Evolutionary conservation across 1,140 invertebrate species (phyloP).

Genomic region (Plutomurus gul): DNA sequence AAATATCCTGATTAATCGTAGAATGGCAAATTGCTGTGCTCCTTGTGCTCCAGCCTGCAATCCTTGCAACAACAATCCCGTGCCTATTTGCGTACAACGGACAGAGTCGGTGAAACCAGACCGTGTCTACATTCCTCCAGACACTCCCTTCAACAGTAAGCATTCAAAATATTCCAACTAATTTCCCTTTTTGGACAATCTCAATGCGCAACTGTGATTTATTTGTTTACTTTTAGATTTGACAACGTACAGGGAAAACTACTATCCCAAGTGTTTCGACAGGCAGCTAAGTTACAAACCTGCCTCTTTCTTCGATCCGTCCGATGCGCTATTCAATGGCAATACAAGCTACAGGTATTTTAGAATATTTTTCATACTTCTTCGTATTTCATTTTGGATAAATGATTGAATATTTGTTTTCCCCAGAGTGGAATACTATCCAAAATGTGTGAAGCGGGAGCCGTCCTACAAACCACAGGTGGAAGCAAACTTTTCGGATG

Average conservation of each 20-base stretch:
- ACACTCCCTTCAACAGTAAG: not conserved
- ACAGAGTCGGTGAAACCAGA: constrained; percentile 20
- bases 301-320: constrained; percentile 27
- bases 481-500: not conserved
- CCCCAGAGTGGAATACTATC: constrained; percentile 21
- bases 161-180: not conserved
- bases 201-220: not conserved
- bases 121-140: constrained; percentile 2
- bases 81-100: constrained; percentile 36
- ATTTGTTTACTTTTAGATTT: constrained; percentile 6
- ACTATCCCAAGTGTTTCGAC: constrained; percentile 38
- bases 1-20: too few species aligned
- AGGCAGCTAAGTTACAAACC: constrained; percentile 38
- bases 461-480: constrained; percentile 11
- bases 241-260: constrained; percentile 44
- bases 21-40: too few species aligned
- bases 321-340: constrained; percentile 36
- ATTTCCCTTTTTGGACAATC: not conserved
- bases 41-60: too few species aligned
- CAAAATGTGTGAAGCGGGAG: not conserved
- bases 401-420: not conserved
- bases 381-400: not conserved
- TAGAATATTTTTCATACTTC: not conserved
- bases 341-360: constrained; percentile 36
- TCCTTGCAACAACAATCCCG: too few species aligned